phyloP scores from a whole-genome alignment of 2,888 invertebrate species.

The Andricus quercusramuli region DNA sequence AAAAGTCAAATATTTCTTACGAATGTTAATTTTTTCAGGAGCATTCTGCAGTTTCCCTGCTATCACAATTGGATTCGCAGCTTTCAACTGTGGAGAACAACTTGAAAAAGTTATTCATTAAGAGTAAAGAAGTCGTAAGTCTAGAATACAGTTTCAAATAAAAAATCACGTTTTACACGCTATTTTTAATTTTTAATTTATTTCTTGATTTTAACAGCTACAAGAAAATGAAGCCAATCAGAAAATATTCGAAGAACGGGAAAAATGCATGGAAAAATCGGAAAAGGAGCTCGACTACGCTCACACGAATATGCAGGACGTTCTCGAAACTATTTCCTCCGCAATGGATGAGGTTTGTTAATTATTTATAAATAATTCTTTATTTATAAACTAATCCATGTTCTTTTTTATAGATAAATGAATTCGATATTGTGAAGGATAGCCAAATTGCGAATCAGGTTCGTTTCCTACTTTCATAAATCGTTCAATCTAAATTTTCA shows the following conservation, averaged over 20 bases:
- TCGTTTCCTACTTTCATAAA: background rate
- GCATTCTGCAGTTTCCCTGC: constrained; percentile 52
- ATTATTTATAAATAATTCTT: background rate
- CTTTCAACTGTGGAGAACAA: constrained; percentile 61
- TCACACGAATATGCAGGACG: constrained; percentile 72
- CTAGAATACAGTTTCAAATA: constrained; percentile 36
- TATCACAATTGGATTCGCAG: constrained; percentile 63
- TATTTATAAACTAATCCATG: constrained; percentile 15
- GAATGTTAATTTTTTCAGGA: constrained; percentile 56
- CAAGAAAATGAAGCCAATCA: constrained; percentile 65
- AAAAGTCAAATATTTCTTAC: constrained; percentile 41
- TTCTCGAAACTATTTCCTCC: constrained; percentile 66
- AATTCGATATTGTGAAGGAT: constrained; percentile 49
- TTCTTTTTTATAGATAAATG: constrained; percentile 52
- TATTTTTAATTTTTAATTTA: constrained; percentile 28
- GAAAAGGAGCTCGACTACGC: constrained; percentile 71
- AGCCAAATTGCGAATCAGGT: constrained; percentile 45
- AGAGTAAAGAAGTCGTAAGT: constrained; percentile 68
- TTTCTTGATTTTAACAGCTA: constrained; percentile 59
- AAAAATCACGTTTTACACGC: constrained; percentile 8
- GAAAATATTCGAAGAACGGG: constrained; percentile 63
- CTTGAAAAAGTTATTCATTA: constrained; percentile 66
- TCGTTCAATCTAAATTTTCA: too few relatives aligned
- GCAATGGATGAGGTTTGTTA: constrained; percentile 62
- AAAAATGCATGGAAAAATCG: constrained; percentile 66